These are phyloP conservation scores for Petrocephalus microphthalmus DNA, from an alignment of 2,113 vertebrate species.

Conservation along the genomic window DNA sequence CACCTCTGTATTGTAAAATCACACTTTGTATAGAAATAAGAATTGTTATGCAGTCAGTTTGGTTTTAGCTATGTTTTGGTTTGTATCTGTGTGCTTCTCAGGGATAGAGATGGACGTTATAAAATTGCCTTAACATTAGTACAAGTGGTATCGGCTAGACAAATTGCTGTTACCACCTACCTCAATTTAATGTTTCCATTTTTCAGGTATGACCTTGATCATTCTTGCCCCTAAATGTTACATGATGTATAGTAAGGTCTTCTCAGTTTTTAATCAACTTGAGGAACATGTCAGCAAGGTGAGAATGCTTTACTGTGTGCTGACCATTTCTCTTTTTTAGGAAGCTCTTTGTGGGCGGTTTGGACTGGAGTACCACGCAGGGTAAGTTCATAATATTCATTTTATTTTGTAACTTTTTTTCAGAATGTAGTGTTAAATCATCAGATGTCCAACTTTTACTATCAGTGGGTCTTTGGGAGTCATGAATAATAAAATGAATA, in stretches of 20 bases:
- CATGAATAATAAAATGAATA: not conserved
- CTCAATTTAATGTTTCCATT: not conserved
- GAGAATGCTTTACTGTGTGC: not conserved
- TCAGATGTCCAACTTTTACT: not conserved
- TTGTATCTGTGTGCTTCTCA: not conserved
- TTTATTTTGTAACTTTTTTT: not conserved
- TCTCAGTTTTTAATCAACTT: not conserved
- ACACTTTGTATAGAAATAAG: not conserved
- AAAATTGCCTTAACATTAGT: not conserved
- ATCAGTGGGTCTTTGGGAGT: not conserved
- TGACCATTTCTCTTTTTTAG: conserved; percentile 59
- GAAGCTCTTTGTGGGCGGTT: conserved; percentile 96
- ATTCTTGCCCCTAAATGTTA: not conserved
- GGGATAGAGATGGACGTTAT: not conserved
- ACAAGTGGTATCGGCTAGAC: not conserved
- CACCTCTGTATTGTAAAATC: not conserved
- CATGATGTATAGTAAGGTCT: not conserved
- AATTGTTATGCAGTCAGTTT: not conserved
- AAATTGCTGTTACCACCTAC: not conserved
- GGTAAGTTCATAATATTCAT: conserved; percentile 62
- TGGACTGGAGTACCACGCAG: conserved; percentile 99
- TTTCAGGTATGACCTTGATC: not conserved
- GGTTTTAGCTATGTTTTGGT: not conserved
- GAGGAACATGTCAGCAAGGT: not conserved
- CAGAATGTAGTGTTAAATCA: not conserved